A percentile compares a stretch with the other conserved stretches of the same genome.
Evolutionary conservation across 1,140 invertebrate genomes (phyloP).

Genomic region (Nylanderia fulva): DNA sequence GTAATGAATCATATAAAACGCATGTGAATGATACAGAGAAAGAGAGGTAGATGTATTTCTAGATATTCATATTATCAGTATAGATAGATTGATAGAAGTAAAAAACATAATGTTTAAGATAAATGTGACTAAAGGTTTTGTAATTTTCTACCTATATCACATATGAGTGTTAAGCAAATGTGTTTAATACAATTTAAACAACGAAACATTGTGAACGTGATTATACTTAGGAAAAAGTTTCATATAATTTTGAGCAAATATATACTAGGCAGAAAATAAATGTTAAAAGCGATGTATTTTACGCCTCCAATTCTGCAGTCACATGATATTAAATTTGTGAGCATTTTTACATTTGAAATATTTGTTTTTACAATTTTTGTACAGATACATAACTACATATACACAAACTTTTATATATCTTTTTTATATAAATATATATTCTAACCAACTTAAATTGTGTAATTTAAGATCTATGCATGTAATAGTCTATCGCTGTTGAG

Average conservation of each 20-base stretch:
- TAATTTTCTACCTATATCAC: slow-evolving; percentile 24
- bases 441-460: slow-evolving; percentile 51
- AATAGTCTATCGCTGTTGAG: slow-evolving; percentile 98
- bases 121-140: neutral
- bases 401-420: slow-evolving; percentile 71
- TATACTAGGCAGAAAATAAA: slow-evolving; percentile 33
- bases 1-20: neutral
- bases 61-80: slow-evolving; percentile 12
- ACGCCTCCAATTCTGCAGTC: slow-evolving; percentile 48
- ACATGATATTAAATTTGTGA: slow-evolving; percentile 67
- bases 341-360: slow-evolving; percentile 63
- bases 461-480: slow-evolving; percentile 89
- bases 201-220: slow-evolving; percentile 21
- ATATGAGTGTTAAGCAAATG: slow-evolving; percentile 22
- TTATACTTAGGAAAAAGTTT: slow-evolving; percentile 32
- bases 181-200: slow-evolving; percentile 13
- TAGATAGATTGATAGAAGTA: slow-evolving; percentile 2
- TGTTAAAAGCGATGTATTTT: slow-evolving; percentile 57
- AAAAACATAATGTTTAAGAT: slow-evolving; percentile 32
- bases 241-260: slow-evolving; percentile 30
- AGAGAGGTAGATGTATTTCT: slow-evolving; percentile 20
- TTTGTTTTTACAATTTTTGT: slow-evolving; percentile 66
- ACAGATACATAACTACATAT: slow-evolving; percentile 48
- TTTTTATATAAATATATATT: slow-evolving; percentile 76
- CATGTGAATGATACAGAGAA: too few relatives aligned